Evolutionary conservation across 2,888 invertebrate genomes (phyloP).

Genomic region (Trichopoda pennipes): DNA sequence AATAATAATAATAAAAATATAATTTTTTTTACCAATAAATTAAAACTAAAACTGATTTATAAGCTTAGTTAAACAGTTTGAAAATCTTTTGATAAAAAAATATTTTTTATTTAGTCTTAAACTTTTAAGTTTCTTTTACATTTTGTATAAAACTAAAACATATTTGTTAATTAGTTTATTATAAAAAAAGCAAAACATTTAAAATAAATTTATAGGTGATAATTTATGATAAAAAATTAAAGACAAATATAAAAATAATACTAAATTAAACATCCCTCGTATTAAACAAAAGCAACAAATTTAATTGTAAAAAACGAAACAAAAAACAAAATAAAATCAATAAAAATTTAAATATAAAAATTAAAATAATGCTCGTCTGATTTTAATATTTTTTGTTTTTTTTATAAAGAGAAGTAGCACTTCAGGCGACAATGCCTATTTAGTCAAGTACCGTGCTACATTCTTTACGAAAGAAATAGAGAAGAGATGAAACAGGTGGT

Average conservation of each 20-base stretch:
- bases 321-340: conserved; percentile 51
- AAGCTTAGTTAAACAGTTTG: not conserved
- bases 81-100: not conserved
- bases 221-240: conserved; percentile 56
- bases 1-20: conserved; percentile 11
- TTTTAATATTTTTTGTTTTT: too few species aligned
- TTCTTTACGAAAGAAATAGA: too few species aligned
- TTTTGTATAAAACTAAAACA: conserved; percentile 37
- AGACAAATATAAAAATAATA: conserved; percentile 30
- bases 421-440: too few species aligned
- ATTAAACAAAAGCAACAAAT: conserved; percentile 39
- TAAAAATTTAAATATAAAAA: conserved; percentile 61
- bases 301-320: conserved; percentile 54
- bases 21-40: conserved; percentile 42
- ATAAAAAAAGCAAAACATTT: conserved; percentile 19
- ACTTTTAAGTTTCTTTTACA: not conserved
- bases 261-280: conserved; percentile 27
- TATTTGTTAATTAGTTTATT: conserved; percentile 66
- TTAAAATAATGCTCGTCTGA: too few species aligned
- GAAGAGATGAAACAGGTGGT: too few species aligned
- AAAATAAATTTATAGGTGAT: conserved; percentile 49
- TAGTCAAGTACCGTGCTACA: too few species aligned
- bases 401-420: too few species aligned
- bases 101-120: not conserved
- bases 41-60: not conserved